Conservation (phyloP, 2,888 invertebrate genomes). For the Philhelius pedissequus region DNA sequence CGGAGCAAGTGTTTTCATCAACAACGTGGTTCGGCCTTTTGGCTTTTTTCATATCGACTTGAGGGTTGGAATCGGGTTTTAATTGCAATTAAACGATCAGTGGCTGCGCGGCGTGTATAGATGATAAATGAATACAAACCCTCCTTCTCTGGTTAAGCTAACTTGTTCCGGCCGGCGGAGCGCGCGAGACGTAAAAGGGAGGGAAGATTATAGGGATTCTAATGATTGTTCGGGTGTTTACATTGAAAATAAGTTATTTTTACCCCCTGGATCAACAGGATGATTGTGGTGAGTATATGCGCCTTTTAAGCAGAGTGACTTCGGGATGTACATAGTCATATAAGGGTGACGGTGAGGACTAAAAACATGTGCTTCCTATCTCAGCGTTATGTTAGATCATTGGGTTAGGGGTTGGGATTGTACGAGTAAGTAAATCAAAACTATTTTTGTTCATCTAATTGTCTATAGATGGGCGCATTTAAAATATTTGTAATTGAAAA, state of each 20-base stretch:
- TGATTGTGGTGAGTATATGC: slow-evolving; percentile 69
- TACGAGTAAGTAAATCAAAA: slow-evolving; percentile 7
- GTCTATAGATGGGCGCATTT: slow-evolving; percentile 27
- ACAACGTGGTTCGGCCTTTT: slow-evolving; percentile 71
- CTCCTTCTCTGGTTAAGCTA: slow-evolving; percentile 35
- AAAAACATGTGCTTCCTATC: slow-evolving; percentile 79
- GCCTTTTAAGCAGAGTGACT: not conserved
- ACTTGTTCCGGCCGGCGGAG: no score
- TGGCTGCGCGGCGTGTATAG: slow-evolving; percentile 71
- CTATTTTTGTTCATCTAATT: slow-evolving; percentile 25
- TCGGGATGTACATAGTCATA: not conserved
- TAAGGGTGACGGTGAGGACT: slow-evolving; percentile 41
- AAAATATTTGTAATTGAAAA: slow-evolving; percentile 52
- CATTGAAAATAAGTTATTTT: slow-evolving; percentile 51
- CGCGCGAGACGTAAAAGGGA: slow-evolving; percentile 1
- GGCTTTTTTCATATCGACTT: slow-evolving; percentile 72
- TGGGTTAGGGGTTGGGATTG: slow-evolving; percentile 46
- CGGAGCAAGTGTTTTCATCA: slow-evolving; percentile 48
- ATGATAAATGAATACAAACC: slow-evolving; percentile 51
- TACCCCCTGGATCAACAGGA: slow-evolving; percentile 75
- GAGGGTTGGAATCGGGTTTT: slow-evolving; percentile 75
- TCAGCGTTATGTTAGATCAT: slow-evolving; percentile 71
- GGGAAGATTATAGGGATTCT: slow-evolving; percentile 55
- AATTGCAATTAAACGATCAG: slow-evolving; percentile 78
- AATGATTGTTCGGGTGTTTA: slow-evolving; percentile 67